Conservation (phyloP, 2,113 vertebrate genomes). For the Tragelaphus buxtoni region DNA sequence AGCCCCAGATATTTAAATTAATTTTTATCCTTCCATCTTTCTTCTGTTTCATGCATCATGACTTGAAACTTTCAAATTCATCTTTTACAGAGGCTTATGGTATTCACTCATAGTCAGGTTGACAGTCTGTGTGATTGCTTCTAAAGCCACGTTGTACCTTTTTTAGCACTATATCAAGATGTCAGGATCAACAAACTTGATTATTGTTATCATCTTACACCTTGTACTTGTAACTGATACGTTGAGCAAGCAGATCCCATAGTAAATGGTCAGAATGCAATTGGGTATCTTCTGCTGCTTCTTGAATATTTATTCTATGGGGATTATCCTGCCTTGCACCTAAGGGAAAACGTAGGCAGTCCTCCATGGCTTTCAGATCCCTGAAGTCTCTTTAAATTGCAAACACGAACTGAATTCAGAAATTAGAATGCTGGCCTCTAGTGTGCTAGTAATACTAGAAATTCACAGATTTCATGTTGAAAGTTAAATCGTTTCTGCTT, state of each 20-base stretch:
- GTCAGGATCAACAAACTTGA: not conserved
- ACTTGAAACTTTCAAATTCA: constrained; percentile 5
- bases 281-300: not conserved
- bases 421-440: not conserved
- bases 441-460: not conserved
- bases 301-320: not conserved
- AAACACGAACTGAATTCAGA: not conserved
- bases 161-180: not conserved
- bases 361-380: not conserved
- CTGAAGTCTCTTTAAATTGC: not conserved
- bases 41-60: not conserved
- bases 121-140: not conserved
- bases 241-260: not conserved
- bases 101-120: not conserved
- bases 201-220: not conserved
- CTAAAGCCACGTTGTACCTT: not conserved
- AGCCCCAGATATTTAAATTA: not conserved
- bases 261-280: not conserved
- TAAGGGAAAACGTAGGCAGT: not conserved
- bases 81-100: not conserved
- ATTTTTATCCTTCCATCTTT: not conserved
- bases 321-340: not conserved
- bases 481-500: not conserved
- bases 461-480: not conserved
- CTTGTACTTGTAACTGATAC: not conserved